Conservation (phyloP, 2,797 vertebrate genomes). For the Chelonia mydas region DNA sequence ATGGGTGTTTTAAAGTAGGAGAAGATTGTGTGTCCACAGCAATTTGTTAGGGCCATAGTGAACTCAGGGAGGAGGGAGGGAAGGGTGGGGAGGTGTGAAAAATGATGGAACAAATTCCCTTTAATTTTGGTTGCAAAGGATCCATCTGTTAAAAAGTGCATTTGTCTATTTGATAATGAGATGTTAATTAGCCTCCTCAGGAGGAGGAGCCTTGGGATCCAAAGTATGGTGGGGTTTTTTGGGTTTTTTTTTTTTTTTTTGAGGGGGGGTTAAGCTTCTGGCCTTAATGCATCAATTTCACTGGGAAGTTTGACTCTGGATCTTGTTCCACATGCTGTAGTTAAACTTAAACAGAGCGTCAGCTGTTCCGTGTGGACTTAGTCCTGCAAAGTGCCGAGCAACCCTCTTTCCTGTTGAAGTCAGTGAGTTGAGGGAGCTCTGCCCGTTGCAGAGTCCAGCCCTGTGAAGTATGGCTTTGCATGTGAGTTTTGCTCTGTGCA, state of each 20-base stretch:
- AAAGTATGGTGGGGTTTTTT: not conserved
- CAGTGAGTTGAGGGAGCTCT: not conserved
- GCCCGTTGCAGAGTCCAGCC: not conserved
- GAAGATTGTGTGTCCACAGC: not conserved
- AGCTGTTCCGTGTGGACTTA: rapidly evolving
- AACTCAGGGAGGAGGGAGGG: not conserved
- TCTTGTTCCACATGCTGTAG: rapidly evolving
- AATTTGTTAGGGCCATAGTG: too few relatives aligned
- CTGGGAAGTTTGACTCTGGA: rapidly evolving
- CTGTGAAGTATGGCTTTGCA: not conserved
- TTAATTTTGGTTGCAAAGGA: rapidly evolving
- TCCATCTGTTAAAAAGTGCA: rapidly evolving
- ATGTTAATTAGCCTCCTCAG: conserved; percentile 44
- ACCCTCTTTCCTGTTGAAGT: rapidly evolving
- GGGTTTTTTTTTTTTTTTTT: too few relatives aligned
- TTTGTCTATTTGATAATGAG: not conserved
- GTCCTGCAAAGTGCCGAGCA: not conserved
- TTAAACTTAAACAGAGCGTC: not conserved
- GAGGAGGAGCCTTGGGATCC: conserved; percentile 69
- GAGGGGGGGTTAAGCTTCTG: not conserved
- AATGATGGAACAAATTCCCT: not conserved
- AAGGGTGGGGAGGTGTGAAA: not conserved
- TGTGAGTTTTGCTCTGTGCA: rapidly evolving
- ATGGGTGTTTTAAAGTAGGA: not conserved
- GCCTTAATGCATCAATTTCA: rapidly evolving